Base-by-base conservation (phyloP, 2,888 invertebrate genomes). In the Exocentrus adspersus region DNA sequence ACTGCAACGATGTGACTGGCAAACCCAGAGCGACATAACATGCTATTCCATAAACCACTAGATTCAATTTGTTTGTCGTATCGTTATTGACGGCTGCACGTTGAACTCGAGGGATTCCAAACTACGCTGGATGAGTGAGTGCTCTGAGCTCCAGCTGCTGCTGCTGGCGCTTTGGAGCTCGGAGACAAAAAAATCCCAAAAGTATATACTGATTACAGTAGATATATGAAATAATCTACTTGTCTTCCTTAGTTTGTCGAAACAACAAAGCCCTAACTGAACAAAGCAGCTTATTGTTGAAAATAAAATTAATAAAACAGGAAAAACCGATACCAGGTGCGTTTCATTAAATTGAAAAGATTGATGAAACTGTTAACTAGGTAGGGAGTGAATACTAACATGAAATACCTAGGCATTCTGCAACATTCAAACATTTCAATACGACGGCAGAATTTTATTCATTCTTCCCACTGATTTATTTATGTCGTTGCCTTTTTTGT, bases 11-110 rank as follows among this genome's bases (percentile, higher is more conserved):
- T 63, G 69, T 62, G 70, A 68, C 64, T 65, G 70, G 58, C 59
- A 52, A 60, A 64, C 64, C 68, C 71, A 62, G 62, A 68, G 68
- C 65, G 70, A 67, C 67, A 65, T 67, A 72, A 72, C 70, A 72
- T 68, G 67, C 70, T 65, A 71, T 68, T 70, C 67, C 67, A 70
- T 68, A 69, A 69, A 69, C 72, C 72, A 67, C 69, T 73, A 71
- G 71, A 75, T 78, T 78, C 78, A 78, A 77, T 78, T 78, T 77
- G 76, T 77, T 78, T 76, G 76, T 75, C 75, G 75, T 77, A 77
- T 75, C 71, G 73, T 77, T 76, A 77, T 74, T 78, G 78, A 76
- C 76, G 72, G 74, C 70, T 72, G 71, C 64, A 69, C 68, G 66
- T 68, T 64, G 67, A 71, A 68, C 59, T 66, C 71, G 63, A 32